Base-by-base conservation (phyloP, 2,113 vertebrate species). In the Ondatra zibethicus region DNA sequence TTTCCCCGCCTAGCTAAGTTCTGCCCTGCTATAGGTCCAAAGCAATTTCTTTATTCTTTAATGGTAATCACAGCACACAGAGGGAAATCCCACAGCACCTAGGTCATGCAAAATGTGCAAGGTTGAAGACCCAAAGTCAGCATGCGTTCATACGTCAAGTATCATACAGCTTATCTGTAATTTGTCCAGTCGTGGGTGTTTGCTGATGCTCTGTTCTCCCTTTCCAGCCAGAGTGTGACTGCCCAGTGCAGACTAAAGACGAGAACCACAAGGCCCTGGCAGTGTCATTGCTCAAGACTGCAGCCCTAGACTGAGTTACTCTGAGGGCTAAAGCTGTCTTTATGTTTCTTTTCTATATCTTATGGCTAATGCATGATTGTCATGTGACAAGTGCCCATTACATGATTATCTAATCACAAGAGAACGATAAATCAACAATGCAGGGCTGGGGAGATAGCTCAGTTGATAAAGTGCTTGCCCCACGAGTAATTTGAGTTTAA, bases 201-300 rank as follows among this genome's bases (percentile, higher is more conserved):
- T 85, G 36, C 9, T 94, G 72, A 47, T 88, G 88, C 72, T 92
- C 77, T 58, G 29, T 87, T 94, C 93, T 95, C 36, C 36, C 33
- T 36, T 86, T 21, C 93, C 9, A 50, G 31, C 84, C 36, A 78
- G 75, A 5, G 4, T 33, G 84, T 75, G 36, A 85, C 45, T 94
- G 88, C 81, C 91, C 89, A 91, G 72, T 33, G 29, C 58, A 92
- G 52, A 68, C 87, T 55, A 86, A 89, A 96, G 73, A 89, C 58
- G 73, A n/a, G 39, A 68, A 8, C 47, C 33, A 72, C 95, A 70
- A 92, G 39, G 86, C 65, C 50, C 76, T 66, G 84, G 76, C 5
- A 45, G 29, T 33, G 52, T 45, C 80, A 27, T 76, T 72, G 66
- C 75, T 82, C 63, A 45, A 29, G 7, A 76, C n/a, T 8, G 58